Evolutionary conservation across 2,113 vertebrate genomes (phyloP), one percentile per base, ranked within the genome.

Genomic region (Pholis gunnellus): DNA sequence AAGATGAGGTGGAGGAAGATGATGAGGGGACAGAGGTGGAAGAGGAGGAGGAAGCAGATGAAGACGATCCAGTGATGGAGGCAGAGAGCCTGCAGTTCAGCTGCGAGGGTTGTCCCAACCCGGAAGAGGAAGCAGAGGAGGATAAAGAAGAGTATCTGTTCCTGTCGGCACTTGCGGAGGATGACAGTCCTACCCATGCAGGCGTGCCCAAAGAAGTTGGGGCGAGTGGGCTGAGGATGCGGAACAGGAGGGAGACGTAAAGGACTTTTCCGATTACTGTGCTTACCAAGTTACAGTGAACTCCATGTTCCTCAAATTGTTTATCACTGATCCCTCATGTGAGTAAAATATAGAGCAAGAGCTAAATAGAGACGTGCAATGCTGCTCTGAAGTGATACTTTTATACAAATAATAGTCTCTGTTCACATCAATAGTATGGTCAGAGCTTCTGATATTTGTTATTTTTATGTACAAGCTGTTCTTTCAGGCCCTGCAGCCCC

Each of bases 41-140:
- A 25, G 87, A 91, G 0, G 74, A 48, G 6, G 88, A 88, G 13
- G 87, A 83, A 2, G 78, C 2, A 0, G 92, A 92, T 61, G 90
- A 92, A 64, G 91, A 93, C 0, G 94, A 90, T 36, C 97, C 97
- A 4, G 95, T 87, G 95, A 96, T 88, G 84, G 97, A 79, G 87
- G 97, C 97, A 0, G 97, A 98, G 90, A 97, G 97, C 0, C 89
- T 95, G 70, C 94, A 84, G 13, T 97, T 98, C 86, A 81, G 85
- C 36, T 89, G 91, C 4, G 95, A 95, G 6, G 91, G 76, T 52
- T 86, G 87, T 87, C 91, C 93, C 0, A 95, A 97, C 88, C 93
- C 87, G 18, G 96, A 97, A 68, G 96, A 96, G 68, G 59, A 88
- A 31, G 88, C 85, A 36, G 93, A 93, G 66, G 72, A 90, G 40